Percentiles rank a stretch among this genome's conserved stretches.
phyloP scores from a whole-genome alignment of 2,888 invertebrate genomes.

The Morpho deidamia region DNA sequence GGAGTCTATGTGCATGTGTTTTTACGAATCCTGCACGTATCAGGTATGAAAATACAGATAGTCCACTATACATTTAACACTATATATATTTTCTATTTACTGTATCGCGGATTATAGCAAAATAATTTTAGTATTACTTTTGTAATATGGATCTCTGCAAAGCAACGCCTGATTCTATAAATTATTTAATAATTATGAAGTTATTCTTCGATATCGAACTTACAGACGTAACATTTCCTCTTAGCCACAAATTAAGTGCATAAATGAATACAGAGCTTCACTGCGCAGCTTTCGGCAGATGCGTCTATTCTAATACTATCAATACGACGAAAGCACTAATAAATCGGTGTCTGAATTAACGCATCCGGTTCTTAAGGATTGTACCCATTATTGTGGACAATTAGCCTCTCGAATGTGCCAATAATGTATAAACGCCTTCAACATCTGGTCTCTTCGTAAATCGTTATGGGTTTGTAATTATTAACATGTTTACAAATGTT shows the following conservation, averaged over 20 bases:
- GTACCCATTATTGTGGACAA: slow-evolving; percentile 15
- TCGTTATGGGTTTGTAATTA: slow-evolving; percentile 11
- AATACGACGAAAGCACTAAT: slow-evolving; percentile 6
- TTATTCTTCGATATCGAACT: too few species aligned
- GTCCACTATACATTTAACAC: too few species aligned
- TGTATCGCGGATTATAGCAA: too few species aligned
- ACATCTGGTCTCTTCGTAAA: slow-evolving; percentile 25
- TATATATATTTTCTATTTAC: too few species aligned
- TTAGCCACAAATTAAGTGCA: slow-evolving; percentile 32
- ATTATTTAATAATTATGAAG: too few species aligned
- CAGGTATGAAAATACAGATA: too few species aligned
- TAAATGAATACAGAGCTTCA: not conserved
- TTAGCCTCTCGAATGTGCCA: slow-evolving; percentile 6
- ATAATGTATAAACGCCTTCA: slow-evolving; percentile 24
- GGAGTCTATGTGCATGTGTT: too few species aligned
- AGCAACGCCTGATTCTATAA: too few species aligned
- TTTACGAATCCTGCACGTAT: too few species aligned
- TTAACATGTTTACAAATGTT: slow-evolving; percentile 16
- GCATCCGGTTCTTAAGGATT: slow-evolving; percentile 28
- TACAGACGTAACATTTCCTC: too few species aligned
- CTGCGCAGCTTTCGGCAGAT: slow-evolving; percentile 14
- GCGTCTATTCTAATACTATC: slow-evolving; percentile 4
- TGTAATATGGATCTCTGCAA: too few species aligned
- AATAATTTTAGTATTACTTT: too few species aligned
- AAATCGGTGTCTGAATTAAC: slow-evolving; percentile 15